Conservation (phyloP, 2,113 vertebrate species). For the Gallinago paraguaiae region DNA sequence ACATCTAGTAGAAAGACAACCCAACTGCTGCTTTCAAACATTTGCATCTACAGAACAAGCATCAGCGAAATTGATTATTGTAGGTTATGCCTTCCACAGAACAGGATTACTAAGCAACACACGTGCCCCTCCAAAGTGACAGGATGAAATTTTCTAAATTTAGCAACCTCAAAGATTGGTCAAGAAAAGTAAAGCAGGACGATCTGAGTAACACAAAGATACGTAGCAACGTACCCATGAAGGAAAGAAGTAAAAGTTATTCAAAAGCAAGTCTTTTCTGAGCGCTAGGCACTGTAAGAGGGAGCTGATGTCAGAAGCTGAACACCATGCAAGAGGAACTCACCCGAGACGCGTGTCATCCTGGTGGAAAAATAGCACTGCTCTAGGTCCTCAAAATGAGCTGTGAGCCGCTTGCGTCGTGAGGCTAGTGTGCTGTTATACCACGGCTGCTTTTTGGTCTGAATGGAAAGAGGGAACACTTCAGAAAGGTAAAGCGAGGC, state of each 20-base stretch:
- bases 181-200: neutral
- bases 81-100: neutral
- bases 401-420: slow-evolving; percentile 91
- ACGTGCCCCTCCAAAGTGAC: neutral
- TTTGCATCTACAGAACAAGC: neutral
- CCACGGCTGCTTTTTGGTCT: slow-evolving; percentile 96
- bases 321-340: neutral
- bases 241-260: neutral
- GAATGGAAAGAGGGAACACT: neutral
- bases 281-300: neutral
- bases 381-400: slow-evolving; percentile 97
- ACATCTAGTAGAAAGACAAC: neutral
- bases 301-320: neutral
- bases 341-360: slow-evolving; percentile 96
- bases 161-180: neutral
- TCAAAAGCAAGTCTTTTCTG: neutral
- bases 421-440: slow-evolving; percentile 97
- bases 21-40: neutral
- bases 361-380: slow-evolving; percentile 99
- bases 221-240: rapidly evolving
- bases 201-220: neutral
- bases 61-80: neutral
- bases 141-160: neutral
- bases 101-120: neutral
- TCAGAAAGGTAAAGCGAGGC: neutral